Conservation (phyloP, 2,797 vertebrate genomes). For the Diplodus puntazzo region DNA sequence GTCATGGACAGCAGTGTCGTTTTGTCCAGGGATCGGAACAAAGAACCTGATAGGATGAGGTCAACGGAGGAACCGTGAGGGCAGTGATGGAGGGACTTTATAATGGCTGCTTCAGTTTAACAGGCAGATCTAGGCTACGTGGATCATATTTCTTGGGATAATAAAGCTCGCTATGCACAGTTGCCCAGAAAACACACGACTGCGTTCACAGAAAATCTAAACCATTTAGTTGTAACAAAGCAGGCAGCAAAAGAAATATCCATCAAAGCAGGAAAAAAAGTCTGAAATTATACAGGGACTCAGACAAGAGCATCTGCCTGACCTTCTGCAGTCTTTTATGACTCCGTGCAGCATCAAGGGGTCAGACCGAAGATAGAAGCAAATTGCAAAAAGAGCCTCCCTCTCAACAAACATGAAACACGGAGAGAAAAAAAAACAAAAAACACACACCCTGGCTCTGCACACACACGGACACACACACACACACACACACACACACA, state of each 20-base stretch:
- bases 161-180: slow-evolving; percentile 18
- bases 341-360: slow-evolving; percentile 66
- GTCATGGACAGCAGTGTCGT: slow-evolving; percentile 42
- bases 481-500: slow-evolving; percentile 36
- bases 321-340: slow-evolving; percentile 73
- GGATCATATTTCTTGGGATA: slow-evolving; percentile 25
- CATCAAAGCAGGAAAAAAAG: slow-evolving; percentile 57
- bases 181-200: background rate
- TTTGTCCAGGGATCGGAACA: slow-evolving; percentile 56
- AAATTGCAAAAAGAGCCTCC: slow-evolving; percentile 70
- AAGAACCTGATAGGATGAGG: slow-evolving; percentile 61
- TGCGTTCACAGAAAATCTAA: slow-evolving; percentile 9
- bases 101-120: slow-evolving; percentile 18
- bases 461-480: slow-evolving; percentile 16
- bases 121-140: slow-evolving; percentile 18
- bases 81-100: slow-evolving; percentile 35
- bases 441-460: slow-evolving; percentile 33
- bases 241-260: slow-evolving; percentile 32
- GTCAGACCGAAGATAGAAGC: slow-evolving; percentile 65
- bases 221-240: slow-evolving; percentile 33
- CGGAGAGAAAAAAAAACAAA: slow-evolving; percentile 15
- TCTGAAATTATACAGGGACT: slow-evolving; percentile 68
- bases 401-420: slow-evolving; percentile 70
- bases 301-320: slow-evolving; percentile 63
- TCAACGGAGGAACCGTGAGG: slow-evolving; percentile 40